A percentile compares a stretch with the other conserved stretches of the same genome.
Evolutionary conservation across 2,113 vertebrate genomes (phyloP).

Genomic region (Macquaria australasica): DNA sequence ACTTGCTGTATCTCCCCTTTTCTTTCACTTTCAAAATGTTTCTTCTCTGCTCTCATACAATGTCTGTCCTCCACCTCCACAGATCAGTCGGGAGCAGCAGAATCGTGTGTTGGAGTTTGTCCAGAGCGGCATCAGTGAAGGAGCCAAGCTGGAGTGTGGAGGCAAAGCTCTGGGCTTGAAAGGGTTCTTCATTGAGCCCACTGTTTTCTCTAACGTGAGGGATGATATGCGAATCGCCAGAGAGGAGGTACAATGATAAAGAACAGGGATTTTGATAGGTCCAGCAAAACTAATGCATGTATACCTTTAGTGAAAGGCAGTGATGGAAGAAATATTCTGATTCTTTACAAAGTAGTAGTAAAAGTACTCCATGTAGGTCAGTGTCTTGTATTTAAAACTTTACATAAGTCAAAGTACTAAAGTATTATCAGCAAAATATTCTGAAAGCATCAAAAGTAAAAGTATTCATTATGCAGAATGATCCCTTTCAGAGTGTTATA

Average conservation of each 20-base stretch:
- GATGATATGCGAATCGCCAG: constrained; percentile 98
- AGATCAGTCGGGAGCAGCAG: constrained; percentile 97
- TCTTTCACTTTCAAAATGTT: background rate
- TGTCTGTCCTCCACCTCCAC: constrained; percentile 41
- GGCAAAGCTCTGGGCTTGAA: constrained; percentile 93
- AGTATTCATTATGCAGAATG: background rate
- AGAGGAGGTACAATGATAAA: constrained; percentile 90
- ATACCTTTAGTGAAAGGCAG: background rate
- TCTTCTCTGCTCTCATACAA: background rate
- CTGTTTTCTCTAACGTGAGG: constrained; percentile 95
- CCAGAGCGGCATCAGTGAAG: constrained; percentile 94
- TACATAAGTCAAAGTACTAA: background rate
- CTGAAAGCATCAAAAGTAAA: background rate
- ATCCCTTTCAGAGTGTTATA: background rate
- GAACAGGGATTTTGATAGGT: background rate
- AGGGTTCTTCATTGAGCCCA: constrained; percentile 99
- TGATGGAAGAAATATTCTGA: background rate
- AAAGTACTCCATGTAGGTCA: background rate
- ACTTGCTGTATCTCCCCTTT: background rate
- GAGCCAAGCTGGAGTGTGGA: constrained; percentile 97
- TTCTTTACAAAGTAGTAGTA: background rate
- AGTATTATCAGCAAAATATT: background rate
- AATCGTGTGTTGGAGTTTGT: constrained; percentile 94
- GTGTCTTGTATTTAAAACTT: background rate
- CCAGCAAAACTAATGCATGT: background rate